These are phyloP conservation scores for Apis dorsata DNA, from an alignment of 1,140 invertebrate species.

Conservation along the genomic window DNA sequence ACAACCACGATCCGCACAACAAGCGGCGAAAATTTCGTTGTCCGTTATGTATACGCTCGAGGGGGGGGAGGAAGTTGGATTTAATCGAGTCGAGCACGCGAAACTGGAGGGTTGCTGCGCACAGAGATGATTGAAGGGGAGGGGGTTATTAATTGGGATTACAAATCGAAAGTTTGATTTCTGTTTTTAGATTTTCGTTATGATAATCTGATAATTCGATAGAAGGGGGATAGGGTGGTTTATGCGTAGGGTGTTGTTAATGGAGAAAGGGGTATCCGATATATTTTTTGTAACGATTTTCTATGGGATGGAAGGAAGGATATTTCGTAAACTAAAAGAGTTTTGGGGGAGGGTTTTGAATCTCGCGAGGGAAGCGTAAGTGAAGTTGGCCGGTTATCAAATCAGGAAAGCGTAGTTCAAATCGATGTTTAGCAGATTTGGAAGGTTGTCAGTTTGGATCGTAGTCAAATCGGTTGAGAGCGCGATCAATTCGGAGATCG, in stretches of 20 bases:
- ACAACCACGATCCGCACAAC: conserved; percentile 7
- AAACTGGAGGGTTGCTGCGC: too few relatives aligned
- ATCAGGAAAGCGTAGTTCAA: neutral
- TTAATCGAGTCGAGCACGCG: conserved; percentile 15
- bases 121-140: neutral
- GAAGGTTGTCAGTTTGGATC: conserved; percentile 9
- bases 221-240: too few relatives aligned
- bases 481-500: neutral
- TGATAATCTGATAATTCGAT: too few relatives aligned
- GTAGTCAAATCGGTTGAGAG: neutral
- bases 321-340: neutral
- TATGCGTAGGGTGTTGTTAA: too few relatives aligned
- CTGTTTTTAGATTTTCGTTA: too few relatives aligned
- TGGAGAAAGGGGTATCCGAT: too few relatives aligned
- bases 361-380: neutral
- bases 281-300: too few relatives aligned
- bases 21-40: conserved; percentile 46
- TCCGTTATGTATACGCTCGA: neutral
- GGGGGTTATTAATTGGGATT: too few relatives aligned
- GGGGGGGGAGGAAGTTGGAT: conserved; percentile 33
- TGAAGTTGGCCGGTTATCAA: conserved; percentile 8
- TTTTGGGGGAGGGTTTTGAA: too few relatives aligned
- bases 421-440: conserved; percentile 1
- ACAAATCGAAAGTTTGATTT: too few relatives aligned
- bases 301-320: too few relatives aligned